Conservation (phyloP, 2,888 invertebrate species). For the Leptinotarsa juncta region DNA sequence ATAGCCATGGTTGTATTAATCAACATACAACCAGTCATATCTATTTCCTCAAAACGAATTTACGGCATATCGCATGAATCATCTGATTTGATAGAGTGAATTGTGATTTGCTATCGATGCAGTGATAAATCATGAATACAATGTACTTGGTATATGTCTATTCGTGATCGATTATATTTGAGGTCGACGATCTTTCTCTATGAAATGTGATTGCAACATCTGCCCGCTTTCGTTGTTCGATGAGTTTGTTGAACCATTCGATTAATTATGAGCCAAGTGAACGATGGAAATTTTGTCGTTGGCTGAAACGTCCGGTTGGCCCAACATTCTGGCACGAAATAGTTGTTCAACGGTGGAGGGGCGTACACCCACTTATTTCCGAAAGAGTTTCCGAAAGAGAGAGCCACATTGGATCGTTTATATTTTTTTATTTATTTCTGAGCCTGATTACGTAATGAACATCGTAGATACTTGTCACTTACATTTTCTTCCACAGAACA, state of each 20-base stretch:
- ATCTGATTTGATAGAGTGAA: not conserved
- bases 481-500: no score
- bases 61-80: not conserved
- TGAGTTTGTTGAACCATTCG: not conserved
- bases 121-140: not conserved
- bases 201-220: not conserved
- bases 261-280: no score
- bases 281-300: not conserved
- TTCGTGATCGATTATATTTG: not conserved
- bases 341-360: no score
- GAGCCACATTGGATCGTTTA: no score
- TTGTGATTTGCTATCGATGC: constrained; percentile 2
- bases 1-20: not conserved
- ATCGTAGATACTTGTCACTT: no score
- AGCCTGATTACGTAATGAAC: no score
- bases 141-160: not conserved
- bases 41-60: not conserved
- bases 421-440: no score
- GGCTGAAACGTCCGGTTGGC: not conserved
- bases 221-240: not conserved
- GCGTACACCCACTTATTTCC: not conserved
- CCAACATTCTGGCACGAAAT: not conserved
- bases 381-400: no score
- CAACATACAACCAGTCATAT: not conserved
- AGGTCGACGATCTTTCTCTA: not conserved